These are phyloP conservation scores for Glossosoma conforme DNA, from an alignment of 1,140 invertebrate genomes.

Conservation along the genomic window DNA sequence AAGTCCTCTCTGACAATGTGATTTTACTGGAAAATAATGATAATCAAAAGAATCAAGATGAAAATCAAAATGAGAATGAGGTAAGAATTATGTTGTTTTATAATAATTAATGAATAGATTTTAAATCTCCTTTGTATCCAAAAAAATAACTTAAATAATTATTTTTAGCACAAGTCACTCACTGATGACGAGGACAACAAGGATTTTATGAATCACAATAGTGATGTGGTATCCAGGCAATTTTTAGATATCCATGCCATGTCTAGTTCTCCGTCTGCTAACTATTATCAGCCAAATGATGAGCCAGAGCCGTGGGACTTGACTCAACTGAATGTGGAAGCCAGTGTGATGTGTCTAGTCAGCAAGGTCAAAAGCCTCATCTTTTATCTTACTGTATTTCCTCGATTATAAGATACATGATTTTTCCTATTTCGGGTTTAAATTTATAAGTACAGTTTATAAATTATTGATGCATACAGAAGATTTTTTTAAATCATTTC, in stretches of 20 bases:
- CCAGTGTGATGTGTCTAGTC: conserved; percentile 80
- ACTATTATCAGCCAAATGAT: conserved; percentile 77
- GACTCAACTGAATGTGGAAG: conserved; percentile 84
- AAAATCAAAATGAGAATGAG: conserved; percentile 1
- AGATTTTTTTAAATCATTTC: too few species aligned
- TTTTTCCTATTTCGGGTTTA: not conserved
- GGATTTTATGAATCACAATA: conserved; percentile 4
- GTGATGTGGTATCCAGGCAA: conserved; percentile 21
- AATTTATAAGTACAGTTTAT: not conserved
- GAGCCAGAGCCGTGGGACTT: conserved; percentile 86
- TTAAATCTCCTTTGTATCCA: not conserved
- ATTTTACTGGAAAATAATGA: not conserved
- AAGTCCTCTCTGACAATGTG: too few species aligned
- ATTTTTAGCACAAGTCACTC: conserved; percentile 6
- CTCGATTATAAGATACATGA: not conserved
- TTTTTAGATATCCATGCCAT: conserved; percentile 70
- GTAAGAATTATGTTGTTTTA: conserved; percentile 7
- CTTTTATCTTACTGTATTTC: conserved; percentile 9
- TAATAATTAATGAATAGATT: not conserved
- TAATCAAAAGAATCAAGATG: not conserved
- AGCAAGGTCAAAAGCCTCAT: too few species aligned
- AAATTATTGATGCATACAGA: not conserved
- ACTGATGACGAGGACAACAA: not conserved
- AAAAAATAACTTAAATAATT: not conserved
- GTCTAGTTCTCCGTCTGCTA: conserved; percentile 72